Base-by-base conservation (phyloP, 2,888 invertebrate genomes). In the Aspidiotus rigidus region DNA sequence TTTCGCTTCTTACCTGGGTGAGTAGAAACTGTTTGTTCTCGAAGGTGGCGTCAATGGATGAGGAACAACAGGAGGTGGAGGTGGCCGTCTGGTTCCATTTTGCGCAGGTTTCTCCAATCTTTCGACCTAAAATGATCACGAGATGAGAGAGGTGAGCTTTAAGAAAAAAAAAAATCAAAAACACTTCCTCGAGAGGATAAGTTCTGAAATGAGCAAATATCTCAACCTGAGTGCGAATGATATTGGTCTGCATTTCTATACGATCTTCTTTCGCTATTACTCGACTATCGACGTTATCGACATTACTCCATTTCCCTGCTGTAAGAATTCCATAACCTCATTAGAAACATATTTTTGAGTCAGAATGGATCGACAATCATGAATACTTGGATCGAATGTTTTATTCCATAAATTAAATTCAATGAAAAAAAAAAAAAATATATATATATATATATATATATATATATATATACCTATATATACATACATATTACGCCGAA, bases 251-350 rank as follows among this genome's bases (percentile, higher is more conserved):
- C 11, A 44, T 61, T 40, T 75, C 74, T 8, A 74, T 72, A 39
- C 75, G 73, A 15, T 76, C 76, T 62, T 77, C 76, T 72, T 76
- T 76, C 17, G 72, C 71, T 7, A 72, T 61, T 42, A 73, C 63
- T 69, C 74, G 71, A 13, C 74, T 73, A 60, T 77, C 77, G 0
- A 77, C 79, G 39, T 79, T 78, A 73, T 81, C 81, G n/a, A 78
- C 77, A 1, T 83, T 83, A 70, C 84, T 85, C 80, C 84, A 85
- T 54, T 84, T 79, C 73, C 82, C 85, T 75, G 80, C 78, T 16
- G 86, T 85, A 49, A 49, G 49, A 49, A 49, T 28, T 28, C 28
- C 28, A 28, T 28, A n/a, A 28, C 28, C 28, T 28, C 28, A 5
- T 28, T 28, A 28, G 28, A 28, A 28, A 28, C 28, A 5, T 28